phyloP scores from a whole-genome alignment of 2,888 invertebrate species.

The Sympetrum striolatum region DNA sequence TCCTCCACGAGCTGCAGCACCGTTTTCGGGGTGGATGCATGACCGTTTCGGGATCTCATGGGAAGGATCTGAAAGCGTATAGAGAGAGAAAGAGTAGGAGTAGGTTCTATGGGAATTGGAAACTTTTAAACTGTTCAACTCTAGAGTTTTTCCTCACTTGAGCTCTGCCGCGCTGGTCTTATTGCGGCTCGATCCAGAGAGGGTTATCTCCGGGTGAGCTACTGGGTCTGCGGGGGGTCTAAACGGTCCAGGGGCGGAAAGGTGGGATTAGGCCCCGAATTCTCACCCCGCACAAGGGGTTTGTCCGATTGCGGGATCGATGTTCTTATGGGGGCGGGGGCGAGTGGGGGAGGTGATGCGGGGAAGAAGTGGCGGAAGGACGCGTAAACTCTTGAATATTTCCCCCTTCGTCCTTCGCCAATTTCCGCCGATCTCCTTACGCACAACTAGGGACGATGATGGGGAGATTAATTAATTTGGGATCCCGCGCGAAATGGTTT shows the following conservation, averaged over 20 bases:
- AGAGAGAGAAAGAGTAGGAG: not conserved
- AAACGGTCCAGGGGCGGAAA: not conserved
- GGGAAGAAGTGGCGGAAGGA: not conserved
- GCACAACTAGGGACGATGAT: no score
- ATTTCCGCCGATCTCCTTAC: not conserved
- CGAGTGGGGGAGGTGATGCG: not conserved
- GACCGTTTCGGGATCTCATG: not conserved
- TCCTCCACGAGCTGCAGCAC: not conserved
- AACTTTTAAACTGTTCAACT: no score
- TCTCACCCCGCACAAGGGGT: not conserved
- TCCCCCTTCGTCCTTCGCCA: not conserved
- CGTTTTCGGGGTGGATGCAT: not conserved
- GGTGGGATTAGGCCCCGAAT: not conserved
- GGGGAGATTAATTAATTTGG: no score
- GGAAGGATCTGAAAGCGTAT: not conserved
- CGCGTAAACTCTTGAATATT: not conserved
- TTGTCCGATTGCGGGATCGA: not conserved
- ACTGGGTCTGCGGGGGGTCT: not conserved
- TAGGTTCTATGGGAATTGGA: not conserved
- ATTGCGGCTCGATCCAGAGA: not conserved
- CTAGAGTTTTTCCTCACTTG: not conserved
- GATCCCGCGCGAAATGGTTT: no score
- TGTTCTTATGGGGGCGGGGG: not conserved
- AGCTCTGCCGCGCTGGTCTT: not conserved
- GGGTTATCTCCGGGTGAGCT: not conserved